Evolutionary conservation across 2,888 invertebrate species (phyloP), one percentile per base, ranked within the genome.

Genomic region (Polyommatus iphigenia): DNA sequence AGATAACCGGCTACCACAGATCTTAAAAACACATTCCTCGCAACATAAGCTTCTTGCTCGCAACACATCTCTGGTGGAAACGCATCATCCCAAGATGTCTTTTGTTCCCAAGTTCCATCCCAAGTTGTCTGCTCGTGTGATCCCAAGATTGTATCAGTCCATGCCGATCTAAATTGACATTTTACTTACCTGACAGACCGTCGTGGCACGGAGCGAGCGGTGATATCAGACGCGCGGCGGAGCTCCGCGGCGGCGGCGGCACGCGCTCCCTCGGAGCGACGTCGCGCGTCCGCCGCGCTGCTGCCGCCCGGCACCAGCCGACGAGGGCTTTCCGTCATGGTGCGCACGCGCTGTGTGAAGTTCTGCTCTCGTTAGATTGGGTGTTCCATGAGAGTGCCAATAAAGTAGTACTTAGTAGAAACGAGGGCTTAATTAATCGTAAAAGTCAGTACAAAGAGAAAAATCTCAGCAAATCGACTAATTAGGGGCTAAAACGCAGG

Each of bases 301-400:
- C 50, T 18, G 1, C 73, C 72, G 10, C 5, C 85, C 80, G 91
- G 90, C 77, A 87, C 89, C 78, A 92, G 85, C 4, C 93, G 91
- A 0, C 93, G 90, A 0, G 93, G 92, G 67, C 90, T 90, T 84
- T 93, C 93, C 79, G 92, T 88, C 87, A 90, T 86, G 2, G 90
- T 92, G 29, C 91, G 91, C 8, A 90, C 90, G 29, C 93, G 90
- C 90, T 93, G 83, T 75, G 62, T 62, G 24, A 62, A 62, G 10
- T 24, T 62, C 62, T 62, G 13, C 20, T 62, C 62, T 24, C 13
- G 62, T 20, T 24, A 62, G 78, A 20, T 20, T 59, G 54, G 10
- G 54, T 5, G 7, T 10, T 62, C 20, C 62, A 24, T 3, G 10
- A 3, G 4, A 10, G 62, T 46, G 10, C 10, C 1, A 10, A 3